Percentiles rank a stretch among this genome's conserved stretches.
Evolutionary conservation across 2,888 invertebrate genomes (phyloP).

Genomic region (Cylloceria caligata): DNA sequence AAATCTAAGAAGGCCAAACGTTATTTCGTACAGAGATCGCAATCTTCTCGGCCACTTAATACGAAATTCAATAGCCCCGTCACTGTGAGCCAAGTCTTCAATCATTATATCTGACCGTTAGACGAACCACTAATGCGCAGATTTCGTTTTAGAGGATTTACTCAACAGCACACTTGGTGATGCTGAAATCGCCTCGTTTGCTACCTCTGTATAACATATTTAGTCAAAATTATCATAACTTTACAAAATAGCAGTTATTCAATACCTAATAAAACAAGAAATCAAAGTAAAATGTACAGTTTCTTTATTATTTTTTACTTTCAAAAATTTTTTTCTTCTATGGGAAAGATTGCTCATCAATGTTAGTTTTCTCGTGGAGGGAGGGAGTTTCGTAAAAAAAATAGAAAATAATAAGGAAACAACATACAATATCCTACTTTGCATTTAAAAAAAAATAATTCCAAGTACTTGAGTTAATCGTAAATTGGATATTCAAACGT

Average conservation of each 20-base stretch:
- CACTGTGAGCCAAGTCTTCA: constrained; percentile 10
- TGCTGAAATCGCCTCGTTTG: background rate
- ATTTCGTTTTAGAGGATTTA: background rate
- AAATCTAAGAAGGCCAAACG: constrained; percentile 27
- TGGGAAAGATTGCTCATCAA: too few species aligned
- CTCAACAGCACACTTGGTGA: background rate
- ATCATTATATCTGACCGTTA: constrained; percentile 63
- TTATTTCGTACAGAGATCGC: constrained; percentile 36
- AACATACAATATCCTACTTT: too few species aligned
- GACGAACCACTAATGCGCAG: constrained; percentile 66
- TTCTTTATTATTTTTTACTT: too few species aligned
- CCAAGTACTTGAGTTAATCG: too few species aligned
- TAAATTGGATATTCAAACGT: too few species aligned
- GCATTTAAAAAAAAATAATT: too few species aligned
- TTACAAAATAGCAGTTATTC: background rate
- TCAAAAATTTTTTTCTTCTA: too few species aligned
- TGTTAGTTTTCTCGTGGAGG: too few species aligned
- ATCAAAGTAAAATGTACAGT: too few species aligned
- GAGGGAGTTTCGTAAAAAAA: too few species aligned
- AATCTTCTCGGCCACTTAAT: constrained; percentile 14
- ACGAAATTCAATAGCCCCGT: constrained; percentile 1
- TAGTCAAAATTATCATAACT: background rate
- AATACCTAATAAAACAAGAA: background rate
- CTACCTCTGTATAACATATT: background rate
- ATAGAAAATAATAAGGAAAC: too few species aligned